Evolutionary conservation across 2,113 vertebrate genomes (phyloP).

Genomic region (Amazona guildingii): DNA sequence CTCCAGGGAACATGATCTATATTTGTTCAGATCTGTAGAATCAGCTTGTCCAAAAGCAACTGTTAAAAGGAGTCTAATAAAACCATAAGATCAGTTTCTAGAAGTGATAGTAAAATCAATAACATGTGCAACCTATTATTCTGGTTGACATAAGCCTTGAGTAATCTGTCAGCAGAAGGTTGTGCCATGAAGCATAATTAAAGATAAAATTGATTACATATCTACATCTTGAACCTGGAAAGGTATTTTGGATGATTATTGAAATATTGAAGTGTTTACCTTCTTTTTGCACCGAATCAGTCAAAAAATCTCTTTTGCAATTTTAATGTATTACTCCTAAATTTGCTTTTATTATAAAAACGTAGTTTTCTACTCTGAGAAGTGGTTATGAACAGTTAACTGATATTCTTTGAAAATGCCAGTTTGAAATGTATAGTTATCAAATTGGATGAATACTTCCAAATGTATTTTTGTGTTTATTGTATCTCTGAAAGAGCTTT

Average conservation of each 20-base stretch:
- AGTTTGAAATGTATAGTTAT: neutral
- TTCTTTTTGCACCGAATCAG: conserved; percentile 12
- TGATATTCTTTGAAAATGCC: conserved; percentile 8
- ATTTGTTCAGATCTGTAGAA: conserved; percentile 3
- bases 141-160: conserved; percentile 53
- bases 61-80: conserved; percentile 30
- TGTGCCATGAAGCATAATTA: conserved; percentile 58
- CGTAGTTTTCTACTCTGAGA: neutral
- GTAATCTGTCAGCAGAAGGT: conserved; percentile 47
- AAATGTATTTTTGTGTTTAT: neutral
- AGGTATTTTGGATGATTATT: conserved; percentile 34
- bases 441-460: neutral
- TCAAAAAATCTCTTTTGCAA: conserved; percentile 25
- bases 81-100: conserved; percentile 27
- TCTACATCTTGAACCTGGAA: neutral
- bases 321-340: neutral
- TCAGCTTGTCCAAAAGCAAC: conserved; percentile 19
- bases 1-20: neutral
- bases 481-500: neutral
- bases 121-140: conserved; percentile 47
- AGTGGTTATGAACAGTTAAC: conserved; percentile 7
- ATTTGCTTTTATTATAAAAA: conserved; percentile 9
- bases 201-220: conserved; percentile 55
- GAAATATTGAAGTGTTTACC: conserved; percentile 24
- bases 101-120: conserved; percentile 58